Evolutionary conservation across 2,888 invertebrate genomes (phyloP), one percentile per base, ranked within the genome.

Genomic region (Drepanosiphum platanoidis): DNA sequence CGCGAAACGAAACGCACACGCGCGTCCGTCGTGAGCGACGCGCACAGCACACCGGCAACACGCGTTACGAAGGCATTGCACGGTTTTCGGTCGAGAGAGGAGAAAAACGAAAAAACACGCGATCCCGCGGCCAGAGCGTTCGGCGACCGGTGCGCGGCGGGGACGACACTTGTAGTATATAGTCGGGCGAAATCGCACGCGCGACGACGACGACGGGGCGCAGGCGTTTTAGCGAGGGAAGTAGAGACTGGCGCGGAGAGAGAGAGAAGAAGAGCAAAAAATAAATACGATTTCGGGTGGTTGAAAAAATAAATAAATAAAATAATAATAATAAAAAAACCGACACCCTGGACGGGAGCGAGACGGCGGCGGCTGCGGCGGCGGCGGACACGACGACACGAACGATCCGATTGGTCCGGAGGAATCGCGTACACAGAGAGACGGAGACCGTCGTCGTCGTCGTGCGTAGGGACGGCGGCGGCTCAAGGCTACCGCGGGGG

Each of bases 401-500:
- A 74, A 68, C 83, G 83, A 46, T 68, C 46, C 75, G 84, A 84
- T 84, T 77, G 83, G 83, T 75, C 75, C 66, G 52, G n/a, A 58
- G 52, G 66, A 75, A 46, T 75, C 74, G 74, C 77, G 84, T 58
- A 58, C 52, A 36, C 83, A 39, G 46, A 39, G 46, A 42, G 75
- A 74, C 66, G 46, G n/a, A 52, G 66, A 75, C 61, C 83, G 83
- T n/a, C n/a, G n/a, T n/a, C n/a, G n/a, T n/a, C n/a, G n/a, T n/a
- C n/a, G n/a, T n/a, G n/a, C n/a, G n/a, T 83, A 83, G 83, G 83
- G 83, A 83, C 83, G 66, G 82, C 34, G 68, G 32, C 82, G 72
- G 75, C 68, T 83, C 83, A 83, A 83, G 83, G 83, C 83, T 83
- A 74, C 9, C 72, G 32, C 52, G 52, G 52, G 52, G 52, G 52